Evolutionary conservation across 2,113 vertebrate species (phyloP).

Genomic region (Pundamilia nyererei): DNA sequence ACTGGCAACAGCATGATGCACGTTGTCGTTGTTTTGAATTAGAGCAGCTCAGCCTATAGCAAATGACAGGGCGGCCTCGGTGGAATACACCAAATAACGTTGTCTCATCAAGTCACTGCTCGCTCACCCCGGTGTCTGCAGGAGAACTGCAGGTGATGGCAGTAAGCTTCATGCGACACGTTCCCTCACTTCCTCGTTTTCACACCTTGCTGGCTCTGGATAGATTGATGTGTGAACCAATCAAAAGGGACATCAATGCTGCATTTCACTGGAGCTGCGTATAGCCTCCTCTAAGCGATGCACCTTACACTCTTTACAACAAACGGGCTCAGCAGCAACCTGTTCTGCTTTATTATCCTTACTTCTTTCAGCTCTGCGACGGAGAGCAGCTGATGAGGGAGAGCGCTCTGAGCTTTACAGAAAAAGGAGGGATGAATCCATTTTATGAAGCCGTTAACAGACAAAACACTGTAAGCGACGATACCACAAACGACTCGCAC

Average conservation of each 20-base stretch:
- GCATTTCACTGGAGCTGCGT: neutral
- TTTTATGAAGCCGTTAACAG: constrained; percentile 15
- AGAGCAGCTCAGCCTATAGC: constrained; percentile 23
- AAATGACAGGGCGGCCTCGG: constrained; percentile 17
- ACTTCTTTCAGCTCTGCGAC: neutral
- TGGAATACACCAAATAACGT: constrained; percentile 10
- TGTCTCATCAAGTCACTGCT: neutral
- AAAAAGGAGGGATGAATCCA: constrained; percentile 4
- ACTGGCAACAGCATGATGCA: constrained; percentile 21
- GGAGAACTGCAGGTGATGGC: neutral
- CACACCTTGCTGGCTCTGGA: neutral
- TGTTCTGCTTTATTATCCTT: neutral
- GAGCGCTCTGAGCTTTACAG: neutral
- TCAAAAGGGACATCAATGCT: constrained; percentile 9
- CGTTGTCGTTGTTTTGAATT: constrained; percentile 42
- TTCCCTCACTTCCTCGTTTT: neutral
- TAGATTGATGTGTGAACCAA: constrained; percentile 18
- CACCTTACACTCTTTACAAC: neutral
- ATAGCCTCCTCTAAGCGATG: neutral
- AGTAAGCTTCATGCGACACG: neutral
- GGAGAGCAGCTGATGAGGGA: neutral
- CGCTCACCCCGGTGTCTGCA: neutral
- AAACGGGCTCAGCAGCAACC: neutral
- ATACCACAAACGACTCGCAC: neutral
- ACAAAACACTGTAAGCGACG: neutral